Evolutionary conservation across 1,140 invertebrate species (phyloP).

Genomic region (Hyposmocoma kahamanoa): DNA sequence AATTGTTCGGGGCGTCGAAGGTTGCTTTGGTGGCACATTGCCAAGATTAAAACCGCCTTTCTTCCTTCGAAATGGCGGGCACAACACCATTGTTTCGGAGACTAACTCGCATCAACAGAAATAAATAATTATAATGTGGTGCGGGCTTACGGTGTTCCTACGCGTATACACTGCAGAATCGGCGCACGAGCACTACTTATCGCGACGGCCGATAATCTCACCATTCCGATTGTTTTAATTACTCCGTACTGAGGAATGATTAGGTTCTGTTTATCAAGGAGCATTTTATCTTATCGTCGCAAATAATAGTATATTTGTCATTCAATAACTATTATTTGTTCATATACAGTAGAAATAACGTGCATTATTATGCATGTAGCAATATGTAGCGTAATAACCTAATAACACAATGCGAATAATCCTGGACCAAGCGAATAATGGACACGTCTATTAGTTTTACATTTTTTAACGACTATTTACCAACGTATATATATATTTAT

Average conservation of each 20-base stretch:
- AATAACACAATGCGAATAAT: no score
- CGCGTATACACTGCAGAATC: conserved; percentile 36
- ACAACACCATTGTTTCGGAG: conserved; percentile 48
- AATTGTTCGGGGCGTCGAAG: conserved; percentile 14
- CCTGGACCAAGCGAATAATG: no score
- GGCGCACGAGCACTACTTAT: conserved; percentile 50
- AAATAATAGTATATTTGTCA: conserved; percentile 46
- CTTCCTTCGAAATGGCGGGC: conserved; percentile 59
- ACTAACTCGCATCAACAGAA: no score
- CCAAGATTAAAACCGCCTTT: conserved; percentile 51
- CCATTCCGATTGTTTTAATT: conserved; percentile 68
- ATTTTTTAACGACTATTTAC: no score
- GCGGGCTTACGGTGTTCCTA: no score
- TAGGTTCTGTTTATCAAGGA: conserved; percentile 50
- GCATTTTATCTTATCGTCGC: conserved; percentile 60
- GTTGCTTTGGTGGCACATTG: conserved; percentile 8
- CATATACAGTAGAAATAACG: background rate
- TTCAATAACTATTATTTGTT: conserved; percentile 37
- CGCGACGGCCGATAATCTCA: conserved; percentile 56
- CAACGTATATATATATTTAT: no score
- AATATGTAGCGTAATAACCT: no score
- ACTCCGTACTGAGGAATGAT: conserved; percentile 59
- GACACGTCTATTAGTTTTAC: no score
- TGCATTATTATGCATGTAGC: background rate
- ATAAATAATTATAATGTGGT: no score